phyloP scores from a whole-genome alignment of 2,113 vertebrate genomes.

The Pardalotus punctatus region DNA sequence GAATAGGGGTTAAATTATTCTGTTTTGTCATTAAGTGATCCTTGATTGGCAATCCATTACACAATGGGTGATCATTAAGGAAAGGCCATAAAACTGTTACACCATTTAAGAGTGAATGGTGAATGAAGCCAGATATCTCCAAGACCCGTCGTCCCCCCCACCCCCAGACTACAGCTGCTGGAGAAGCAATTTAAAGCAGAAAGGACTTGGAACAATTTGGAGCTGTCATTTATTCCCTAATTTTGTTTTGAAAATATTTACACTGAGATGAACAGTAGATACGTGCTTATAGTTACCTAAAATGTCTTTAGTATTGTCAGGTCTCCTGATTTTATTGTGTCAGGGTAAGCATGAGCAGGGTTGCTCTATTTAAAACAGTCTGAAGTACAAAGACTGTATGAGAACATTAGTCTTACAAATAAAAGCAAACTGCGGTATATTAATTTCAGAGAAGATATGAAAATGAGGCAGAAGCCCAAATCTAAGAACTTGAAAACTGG shows the following conservation, averaged over 20 bases:
- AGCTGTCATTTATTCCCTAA: neutral
- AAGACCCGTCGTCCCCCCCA: neutral
- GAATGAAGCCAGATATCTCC: conserved; percentile 77
- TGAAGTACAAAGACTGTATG: neutral
- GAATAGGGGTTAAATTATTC: conserved; percentile 84
- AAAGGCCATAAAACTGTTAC: conserved; percentile 84
- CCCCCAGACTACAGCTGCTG: neutral
- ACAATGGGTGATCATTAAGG: conserved; percentile 83
- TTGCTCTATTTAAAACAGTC: neutral
- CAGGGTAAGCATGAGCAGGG: neutral
- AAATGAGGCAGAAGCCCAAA: neutral
- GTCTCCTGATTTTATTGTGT: neutral
- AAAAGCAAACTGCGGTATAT: neutral
- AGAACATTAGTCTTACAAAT: neutral
- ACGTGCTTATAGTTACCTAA: neutral
- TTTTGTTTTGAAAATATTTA: neutral
- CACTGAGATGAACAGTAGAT: neutral
- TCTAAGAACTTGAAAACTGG: neutral
- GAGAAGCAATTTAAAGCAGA: neutral
- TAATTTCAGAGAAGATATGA: neutral
- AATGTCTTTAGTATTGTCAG: neutral
- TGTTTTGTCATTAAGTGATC: conserved; percentile 84
- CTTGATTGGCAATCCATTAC: conserved; percentile 83
- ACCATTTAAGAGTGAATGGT: conserved; percentile 73
- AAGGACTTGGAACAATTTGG: neutral